Conservation (phyloP, 2,888 invertebrate species). For the Brachylomia viminalis region DNA sequence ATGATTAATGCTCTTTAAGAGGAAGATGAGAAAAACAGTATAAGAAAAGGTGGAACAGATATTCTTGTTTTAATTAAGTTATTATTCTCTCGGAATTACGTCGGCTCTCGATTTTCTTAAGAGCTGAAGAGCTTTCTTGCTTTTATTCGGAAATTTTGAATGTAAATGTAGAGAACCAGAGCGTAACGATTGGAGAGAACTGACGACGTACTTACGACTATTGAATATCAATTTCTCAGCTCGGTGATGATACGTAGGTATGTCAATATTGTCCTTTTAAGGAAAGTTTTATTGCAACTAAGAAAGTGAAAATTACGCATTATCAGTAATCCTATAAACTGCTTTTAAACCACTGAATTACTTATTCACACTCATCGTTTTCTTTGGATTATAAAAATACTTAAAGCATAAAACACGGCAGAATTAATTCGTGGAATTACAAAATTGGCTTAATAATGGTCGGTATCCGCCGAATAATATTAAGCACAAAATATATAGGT, state of each 20-base stretch:
- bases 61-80: slow-evolving; percentile 61
- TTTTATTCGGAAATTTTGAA: slow-evolving; percentile 23
- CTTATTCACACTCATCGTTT: slow-evolving; percentile 13
- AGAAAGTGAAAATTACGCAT: not conserved
- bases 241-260: too few species aligned
- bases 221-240: not conserved
- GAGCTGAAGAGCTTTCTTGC: not conserved
- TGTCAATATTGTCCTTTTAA: not conserved
- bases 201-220: not conserved
- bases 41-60: slow-evolving; percentile 58
- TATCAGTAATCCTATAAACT: too few species aligned
- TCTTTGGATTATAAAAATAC: slow-evolving; percentile 39
- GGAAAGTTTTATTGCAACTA: not conserved
- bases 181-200: not conserved
- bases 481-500: not conserved
- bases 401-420: slow-evolving; percentile 50
- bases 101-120: slow-evolving; percentile 41
- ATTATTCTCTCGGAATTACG: slow-evolving; percentile 57
- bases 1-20: slow-evolving; percentile 63
- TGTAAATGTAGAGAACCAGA: not conserved
- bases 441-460: slow-evolving; percentile 67
- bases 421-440: slow-evolving; percentile 66
- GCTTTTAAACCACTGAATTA: not conserved
- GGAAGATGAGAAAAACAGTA: slow-evolving; percentile 56
- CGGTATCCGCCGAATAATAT: slow-evolving; percentile 58